Percentiles rank a stretch among this genome's conserved stretches.
Conservation (phyloP, 2,113 vertebrate species). For the Tyrannus savana region DNA sequence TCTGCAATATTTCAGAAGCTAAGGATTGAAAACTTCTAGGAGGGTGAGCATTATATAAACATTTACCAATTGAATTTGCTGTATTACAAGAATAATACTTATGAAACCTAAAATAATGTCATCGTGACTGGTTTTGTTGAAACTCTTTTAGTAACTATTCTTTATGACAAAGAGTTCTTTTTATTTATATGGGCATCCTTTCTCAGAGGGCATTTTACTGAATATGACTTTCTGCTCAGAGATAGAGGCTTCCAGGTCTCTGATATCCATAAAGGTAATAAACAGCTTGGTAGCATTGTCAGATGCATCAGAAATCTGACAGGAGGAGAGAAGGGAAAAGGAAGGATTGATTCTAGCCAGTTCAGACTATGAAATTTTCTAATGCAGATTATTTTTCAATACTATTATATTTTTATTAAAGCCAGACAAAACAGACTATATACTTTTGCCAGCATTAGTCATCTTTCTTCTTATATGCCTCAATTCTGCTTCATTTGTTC, state of each 20-base stretch:
- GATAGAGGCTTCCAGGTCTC: not conserved
- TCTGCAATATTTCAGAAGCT: not conserved
- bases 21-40: not conserved
- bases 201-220: not conserved
- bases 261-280: not conserved
- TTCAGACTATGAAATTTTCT: not conserved
- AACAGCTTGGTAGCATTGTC: not conserved
- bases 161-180: conserved; percentile 6
- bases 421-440: not conserved
- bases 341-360: not conserved
- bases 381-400: conserved; percentile 14
- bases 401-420: conserved; percentile 9
- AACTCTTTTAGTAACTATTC: not conserved
- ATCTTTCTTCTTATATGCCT: not conserved
- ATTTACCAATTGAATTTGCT: not conserved
- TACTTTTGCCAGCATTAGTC: not conserved
- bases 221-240: conserved; percentile 17
- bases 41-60: not conserved
- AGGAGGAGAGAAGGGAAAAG: not conserved
- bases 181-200: not conserved
- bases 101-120: not conserved
- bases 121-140: not conserved
- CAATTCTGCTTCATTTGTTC: not conserved
- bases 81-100: not conserved
- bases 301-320: conserved; percentile 8